Evolutionary conservation across 1,140 invertebrate species (phyloP).

Genomic region (Cyclina sinensis): DNA sequence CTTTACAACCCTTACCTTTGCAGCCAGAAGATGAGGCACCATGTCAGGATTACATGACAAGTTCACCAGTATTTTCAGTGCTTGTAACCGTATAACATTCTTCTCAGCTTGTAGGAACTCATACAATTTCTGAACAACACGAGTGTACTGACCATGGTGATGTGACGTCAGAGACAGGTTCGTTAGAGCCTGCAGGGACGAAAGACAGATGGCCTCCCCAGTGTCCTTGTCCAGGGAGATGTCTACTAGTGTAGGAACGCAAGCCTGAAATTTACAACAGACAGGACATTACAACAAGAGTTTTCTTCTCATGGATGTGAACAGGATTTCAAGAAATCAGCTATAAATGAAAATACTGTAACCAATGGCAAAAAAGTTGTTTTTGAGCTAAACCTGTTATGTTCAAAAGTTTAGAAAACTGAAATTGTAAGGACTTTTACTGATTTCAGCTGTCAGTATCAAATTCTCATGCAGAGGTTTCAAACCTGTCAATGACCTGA

Average conservation of each 20-base stretch:
- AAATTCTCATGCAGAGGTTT: no score
- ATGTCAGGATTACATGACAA: conserved; percentile 90
- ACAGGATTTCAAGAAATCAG: no score
- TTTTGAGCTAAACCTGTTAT: no score
- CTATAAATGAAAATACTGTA: no score
- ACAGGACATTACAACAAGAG: no score
- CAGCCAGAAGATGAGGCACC: conserved; percentile 89
- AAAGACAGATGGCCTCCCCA: conserved; percentile 78
- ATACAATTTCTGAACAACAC: conserved; percentile 80
- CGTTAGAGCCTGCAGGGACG: conserved; percentile 84
- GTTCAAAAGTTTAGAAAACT: no score
- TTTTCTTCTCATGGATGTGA: no score
- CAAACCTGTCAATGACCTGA: no score
- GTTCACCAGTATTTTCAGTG: conserved; percentile 90
- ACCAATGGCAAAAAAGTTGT: no score
- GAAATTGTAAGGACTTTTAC: no score
- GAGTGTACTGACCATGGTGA: conserved; percentile 83
- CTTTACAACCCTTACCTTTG: conserved; percentile 89
- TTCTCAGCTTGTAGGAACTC: conserved; percentile 73
- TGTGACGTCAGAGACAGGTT: conserved; percentile 81
- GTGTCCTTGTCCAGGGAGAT: conserved; percentile 76
- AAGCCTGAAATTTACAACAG: conserved; percentile 74
- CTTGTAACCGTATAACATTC: conserved; percentile 87
- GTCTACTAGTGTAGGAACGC: conserved; percentile 81
- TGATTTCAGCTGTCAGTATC: no score